Evolutionary conservation across 2,888 invertebrate genomes (phyloP), one percentile per base, ranked within the genome.

Genomic region (Formica aserva): DNA sequence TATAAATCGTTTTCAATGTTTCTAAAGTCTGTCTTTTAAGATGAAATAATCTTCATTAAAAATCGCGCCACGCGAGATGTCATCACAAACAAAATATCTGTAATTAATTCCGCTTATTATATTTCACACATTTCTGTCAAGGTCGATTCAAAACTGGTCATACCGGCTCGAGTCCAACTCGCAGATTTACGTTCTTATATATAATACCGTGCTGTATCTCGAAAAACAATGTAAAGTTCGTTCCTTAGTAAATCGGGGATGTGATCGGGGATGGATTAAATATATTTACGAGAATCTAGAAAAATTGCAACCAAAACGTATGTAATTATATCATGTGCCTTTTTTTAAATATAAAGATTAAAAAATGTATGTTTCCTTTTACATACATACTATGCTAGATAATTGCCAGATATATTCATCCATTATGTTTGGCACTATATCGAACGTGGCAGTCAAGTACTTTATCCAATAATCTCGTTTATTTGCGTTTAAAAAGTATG

Each of bases 61-160:
- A 72, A 15, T 32, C 18, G 66, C 18, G 45, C 18, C 71, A 62
- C 18, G 18, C 26, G 72, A 76, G 82, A 85, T 85, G 78, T 85
- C 80, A 69, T 80, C 69, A 41, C 55, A 62, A 48, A 57, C 13
- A 83, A 78, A 84, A 84, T 67, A 84, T 81, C 29, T 48, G 57
- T 80, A 82, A 89, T 89, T 88, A 89, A 89, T 89, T 88, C 86
- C 82, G 57, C 26, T 84, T 88, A 88, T 89, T 86, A 89, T 82
- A 85, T 83, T 87, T 52, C n/a, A 85, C 85, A 84, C 76, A 80
- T 87, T 88, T 84, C 85, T 81, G 35, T 45, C 85, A 85, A 89
- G 89, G 87, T 88, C 83, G 83, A 71, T 65, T 32, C 82, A 75
- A 67, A 88, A 85, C 86, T 76, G 85, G 87, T 86, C 87, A 65